A percentile compares a stretch with the other conserved stretches of the same genome.
phyloP scores from a whole-genome alignment of 2,113 vertebrate genomes.

The Tenrec ecaudatus region DNA sequence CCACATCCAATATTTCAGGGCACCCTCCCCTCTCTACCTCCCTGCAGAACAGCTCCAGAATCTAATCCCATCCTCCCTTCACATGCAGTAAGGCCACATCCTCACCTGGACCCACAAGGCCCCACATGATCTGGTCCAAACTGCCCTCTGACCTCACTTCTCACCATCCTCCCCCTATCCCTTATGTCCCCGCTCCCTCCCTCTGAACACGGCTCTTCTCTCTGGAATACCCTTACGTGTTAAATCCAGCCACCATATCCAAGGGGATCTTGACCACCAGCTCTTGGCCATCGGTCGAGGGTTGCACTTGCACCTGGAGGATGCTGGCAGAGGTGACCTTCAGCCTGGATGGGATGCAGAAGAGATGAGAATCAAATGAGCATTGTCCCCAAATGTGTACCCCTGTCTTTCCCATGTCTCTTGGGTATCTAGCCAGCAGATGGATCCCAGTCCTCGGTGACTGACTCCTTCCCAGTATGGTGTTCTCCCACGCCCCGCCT shows the following conservation, averaged over 20 bases:
- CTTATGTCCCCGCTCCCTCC: no score
- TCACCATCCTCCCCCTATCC: no score
- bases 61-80: rapidly evolving
- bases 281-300: neutral
- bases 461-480: neutral
- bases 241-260: slow-evolving; percentile 74
- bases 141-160: neutral
- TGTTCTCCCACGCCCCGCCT: neutral
- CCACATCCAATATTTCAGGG: neutral
- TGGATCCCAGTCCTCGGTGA: neutral
- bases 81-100: neutral
- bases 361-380: neutral
- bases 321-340: slow-evolving; percentile 74
- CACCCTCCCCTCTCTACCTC: neutral
- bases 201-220: neutral
- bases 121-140: neutral
- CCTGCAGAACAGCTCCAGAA: neutral
- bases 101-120: neutral
- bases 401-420: neutral
- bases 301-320: slow-evolving; percentile 49
- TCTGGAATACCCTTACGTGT: slow-evolving; percentile 67
- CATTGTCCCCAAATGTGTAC: neutral
- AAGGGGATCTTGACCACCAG: slow-evolving; percentile 62
- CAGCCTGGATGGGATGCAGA: slow-evolving; percentile 43
- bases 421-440: neutral